phyloP scores from a whole-genome alignment of 2,797 vertebrate genomes.

The Sebastes oblongus region DNA sequence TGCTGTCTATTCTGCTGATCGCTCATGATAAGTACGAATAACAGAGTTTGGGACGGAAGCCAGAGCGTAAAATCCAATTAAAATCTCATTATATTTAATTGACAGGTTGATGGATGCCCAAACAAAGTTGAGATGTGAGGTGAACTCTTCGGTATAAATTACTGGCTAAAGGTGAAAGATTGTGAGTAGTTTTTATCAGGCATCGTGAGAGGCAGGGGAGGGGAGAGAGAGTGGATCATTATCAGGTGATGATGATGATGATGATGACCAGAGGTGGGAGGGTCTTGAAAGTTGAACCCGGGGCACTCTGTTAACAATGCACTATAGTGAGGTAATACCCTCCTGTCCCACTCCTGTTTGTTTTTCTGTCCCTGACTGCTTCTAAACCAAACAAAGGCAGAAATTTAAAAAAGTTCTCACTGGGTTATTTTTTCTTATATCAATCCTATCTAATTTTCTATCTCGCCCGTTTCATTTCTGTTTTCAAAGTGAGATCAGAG shows the following conservation, averaged over 20 bases:
- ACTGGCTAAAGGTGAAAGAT: too few relatives aligned
- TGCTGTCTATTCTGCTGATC: constrained; percentile 24
- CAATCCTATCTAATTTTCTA: constrained; percentile 18
- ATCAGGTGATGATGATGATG: constrained; percentile 41
- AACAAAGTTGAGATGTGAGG: neutral
- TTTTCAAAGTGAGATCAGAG: constrained; percentile 68
- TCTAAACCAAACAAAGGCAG: constrained; percentile 26
- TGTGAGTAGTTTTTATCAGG: neutral
- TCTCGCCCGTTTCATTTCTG: constrained; percentile 52
- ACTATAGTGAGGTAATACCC: constrained; percentile 8
- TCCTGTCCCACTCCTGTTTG: constrained; percentile 36
- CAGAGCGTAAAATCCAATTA: constrained; percentile 30
- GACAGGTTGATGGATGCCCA: neutral
- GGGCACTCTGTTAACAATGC: constrained; percentile 58
- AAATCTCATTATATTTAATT: constrained; percentile 18
- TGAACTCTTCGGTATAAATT: neutral
- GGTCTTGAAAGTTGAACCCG: constrained; percentile 48
- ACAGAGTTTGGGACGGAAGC: constrained; percentile 21
- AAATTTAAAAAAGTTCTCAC: constrained; percentile 34
- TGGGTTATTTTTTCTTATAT: constrained; percentile 8
- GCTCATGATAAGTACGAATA: constrained; percentile 4
- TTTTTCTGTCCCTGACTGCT: constrained; percentile 30
- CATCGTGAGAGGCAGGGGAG: neutral
- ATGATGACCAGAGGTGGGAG: constrained; percentile 5
- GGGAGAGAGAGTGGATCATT: neutral